Conservation (phyloP, 2,888 invertebrate genomes). For the Tinea trinotella region DNA sequence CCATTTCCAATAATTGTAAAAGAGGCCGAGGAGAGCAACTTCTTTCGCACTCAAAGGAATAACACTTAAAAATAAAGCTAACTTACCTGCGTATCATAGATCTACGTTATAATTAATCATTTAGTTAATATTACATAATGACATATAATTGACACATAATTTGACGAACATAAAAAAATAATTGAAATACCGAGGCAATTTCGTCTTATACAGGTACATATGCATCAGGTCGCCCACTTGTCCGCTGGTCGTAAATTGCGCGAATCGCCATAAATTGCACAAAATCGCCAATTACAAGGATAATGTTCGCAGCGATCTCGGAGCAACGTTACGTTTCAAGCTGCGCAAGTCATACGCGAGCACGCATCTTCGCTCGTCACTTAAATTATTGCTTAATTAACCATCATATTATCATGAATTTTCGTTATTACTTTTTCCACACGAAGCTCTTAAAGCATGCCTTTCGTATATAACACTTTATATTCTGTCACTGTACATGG, state of each 20-base stretch:
- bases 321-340: slow-evolving; percentile 19
- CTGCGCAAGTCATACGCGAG: not conserved
- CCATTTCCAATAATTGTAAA: not conserved
- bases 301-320: slow-evolving; percentile 46
- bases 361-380: slow-evolving; percentile 8
- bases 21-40: not conserved
- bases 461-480: too few species aligned
- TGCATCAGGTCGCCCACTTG: slow-evolving; percentile 51
- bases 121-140: slow-evolving; percentile 43
- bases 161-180: slow-evolving; percentile 56
- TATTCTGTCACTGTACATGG: too few species aligned
- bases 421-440: not conserved
- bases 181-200: slow-evolving; percentile 57
- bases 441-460: not conserved
- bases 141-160: slow-evolving; percentile 62
- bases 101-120: slow-evolving; percentile 13
- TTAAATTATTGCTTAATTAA: slow-evolving; percentile 16
- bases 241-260: slow-evolving; percentile 67
- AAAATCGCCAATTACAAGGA: slow-evolving; percentile 66
- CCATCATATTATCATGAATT: not conserved
- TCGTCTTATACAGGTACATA: slow-evolving; percentile 38
- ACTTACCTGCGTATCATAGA: slow-evolving; percentile 1
- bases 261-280: slow-evolving; percentile 66
- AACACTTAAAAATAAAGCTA: not conserved
- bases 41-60: not conserved